Evolutionary conservation across 2,888 invertebrate species (phyloP).

Genomic region (Drosophila heteroneura): DNA sequence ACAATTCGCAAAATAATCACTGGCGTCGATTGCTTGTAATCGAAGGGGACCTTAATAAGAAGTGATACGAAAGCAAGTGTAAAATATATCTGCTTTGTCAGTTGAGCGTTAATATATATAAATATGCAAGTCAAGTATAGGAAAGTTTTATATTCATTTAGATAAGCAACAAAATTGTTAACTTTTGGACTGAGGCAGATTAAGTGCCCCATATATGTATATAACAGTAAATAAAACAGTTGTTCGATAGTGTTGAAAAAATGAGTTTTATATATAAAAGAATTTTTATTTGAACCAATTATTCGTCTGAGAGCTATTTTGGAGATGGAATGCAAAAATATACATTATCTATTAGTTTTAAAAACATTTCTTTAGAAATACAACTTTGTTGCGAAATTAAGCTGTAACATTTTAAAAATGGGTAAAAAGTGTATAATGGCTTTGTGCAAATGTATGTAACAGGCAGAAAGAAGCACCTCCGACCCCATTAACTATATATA

Average conservation of each 20-base stretch:
- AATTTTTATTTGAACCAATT: not conserved
- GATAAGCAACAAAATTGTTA: not conserved
- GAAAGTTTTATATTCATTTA: not conserved
- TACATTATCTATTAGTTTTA: not conserved
- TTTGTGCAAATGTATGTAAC: too few relatives aligned
- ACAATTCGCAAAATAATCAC: conserved; percentile 43
- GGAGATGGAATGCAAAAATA: not conserved
- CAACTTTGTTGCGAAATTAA: not conserved
- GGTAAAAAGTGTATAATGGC: too few relatives aligned
- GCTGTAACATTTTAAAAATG: not conserved
- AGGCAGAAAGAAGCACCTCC: too few relatives aligned
- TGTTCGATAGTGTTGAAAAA: not conserved
- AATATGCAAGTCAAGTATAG: not conserved
- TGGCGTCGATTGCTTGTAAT: conserved; percentile 11
- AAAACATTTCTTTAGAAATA: not conserved
- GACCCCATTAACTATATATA: too few relatives aligned
- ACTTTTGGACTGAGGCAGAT: not conserved
- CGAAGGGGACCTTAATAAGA: not conserved
- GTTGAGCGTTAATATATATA: not conserved
- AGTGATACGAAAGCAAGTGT: not conserved
- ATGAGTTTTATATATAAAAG: not conserved
- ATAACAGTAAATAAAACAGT: not conserved
- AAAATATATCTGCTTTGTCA: not conserved
- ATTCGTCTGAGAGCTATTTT: not conserved
- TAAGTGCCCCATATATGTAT: not conserved